Evolutionary conservation across 2,888 invertebrate species (phyloP), one percentile per base, ranked within the genome.

Genomic region (Antheraea assamensis): DNA sequence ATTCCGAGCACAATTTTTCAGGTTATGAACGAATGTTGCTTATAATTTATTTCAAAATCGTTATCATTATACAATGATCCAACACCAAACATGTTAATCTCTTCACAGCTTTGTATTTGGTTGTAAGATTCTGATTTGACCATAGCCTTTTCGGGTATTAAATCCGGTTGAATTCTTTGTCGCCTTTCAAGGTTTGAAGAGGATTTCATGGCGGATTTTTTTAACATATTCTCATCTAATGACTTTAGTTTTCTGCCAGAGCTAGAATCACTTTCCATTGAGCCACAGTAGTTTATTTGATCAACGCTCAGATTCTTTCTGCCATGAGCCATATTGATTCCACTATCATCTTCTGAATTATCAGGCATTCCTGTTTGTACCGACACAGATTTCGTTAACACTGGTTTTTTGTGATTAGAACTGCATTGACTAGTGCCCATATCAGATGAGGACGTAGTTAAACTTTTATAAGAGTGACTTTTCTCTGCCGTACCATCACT

Each of bases 1-100:
- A 96, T 87, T 96, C 96, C 5, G 96, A 96, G 87, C 96, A 96
- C 47, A 96, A 89, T 81, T 96, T 96, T 80, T 96, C 96, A 21
- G n/a, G 96, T 96, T 64, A 96, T 96, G 78, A 95, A 96, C 0
- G 96, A 96, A 80, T 96, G 95, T 73, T 95, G 96, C 76, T 95
- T 95, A 78, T 87, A 94, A 81, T 94, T 94, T 15, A 95, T 93
- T 90, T 94, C 94, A 73, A 94, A 95, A 87, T 90, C 96, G 86
- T 88, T 95, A 83, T 92, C 95, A 79, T 93, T 96, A 89, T 91
- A 95, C 81, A 95, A 80, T 86, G 96, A 95, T 66, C 94, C 95
- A 27, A 88, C 93, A 84, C 95, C 90, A 87, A 96, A 90, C 95
- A 95, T 89, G 85, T 94, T 95, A 19, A 95, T 94, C 75, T 95